Conservation (phyloP, 1,140 invertebrate genomes). For the Aphaenogaster ashmeadi region DNA sequence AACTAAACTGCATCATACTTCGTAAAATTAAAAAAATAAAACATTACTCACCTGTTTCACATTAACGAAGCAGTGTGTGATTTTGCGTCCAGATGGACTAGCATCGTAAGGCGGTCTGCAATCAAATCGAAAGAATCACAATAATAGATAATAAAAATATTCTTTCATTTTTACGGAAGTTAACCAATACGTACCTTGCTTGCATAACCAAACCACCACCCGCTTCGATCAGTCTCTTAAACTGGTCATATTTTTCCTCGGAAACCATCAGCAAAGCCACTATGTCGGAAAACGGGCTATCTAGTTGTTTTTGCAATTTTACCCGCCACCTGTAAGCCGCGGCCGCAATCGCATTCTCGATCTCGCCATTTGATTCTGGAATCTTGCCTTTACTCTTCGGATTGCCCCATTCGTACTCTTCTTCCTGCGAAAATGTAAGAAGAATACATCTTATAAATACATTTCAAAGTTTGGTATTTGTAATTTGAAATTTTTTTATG, state of each 20-base stretch:
- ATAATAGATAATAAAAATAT: not conserved
- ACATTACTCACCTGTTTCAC: constrained; percentile 81
- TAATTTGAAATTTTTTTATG: too few relatives aligned
- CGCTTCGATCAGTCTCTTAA: constrained; percentile 91
- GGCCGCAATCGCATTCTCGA: constrained; percentile 87
- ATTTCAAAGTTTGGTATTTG: too few relatives aligned
- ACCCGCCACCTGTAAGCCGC: constrained; percentile 91
- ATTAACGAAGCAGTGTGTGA: constrained; percentile 89
- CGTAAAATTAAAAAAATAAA: not conserved
- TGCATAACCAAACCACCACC: constrained; percentile 91
- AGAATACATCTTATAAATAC: too few relatives aligned
- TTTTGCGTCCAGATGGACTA: constrained; percentile 81
- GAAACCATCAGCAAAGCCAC: constrained; percentile 91
- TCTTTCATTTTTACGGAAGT: not conserved
- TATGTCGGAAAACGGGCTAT: constrained; percentile 91
- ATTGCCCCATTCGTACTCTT: constrained; percentile 93
- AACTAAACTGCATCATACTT: not conserved
- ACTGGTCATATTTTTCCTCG: constrained; percentile 89
- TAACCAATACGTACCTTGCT: constrained; percentile 83
- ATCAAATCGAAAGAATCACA: not conserved
- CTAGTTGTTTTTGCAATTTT: constrained; percentile 80
- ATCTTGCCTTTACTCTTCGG: constrained; percentile 87
- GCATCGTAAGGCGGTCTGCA: constrained; percentile 83
- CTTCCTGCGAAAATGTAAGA: constrained; percentile 88
- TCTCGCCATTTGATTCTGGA: constrained; percentile 83